Evolutionary conservation across 2,888 invertebrate species (phyloP), one percentile per base, ranked within the genome.

Genomic region (Xestoiulus laeticollis): DNA sequence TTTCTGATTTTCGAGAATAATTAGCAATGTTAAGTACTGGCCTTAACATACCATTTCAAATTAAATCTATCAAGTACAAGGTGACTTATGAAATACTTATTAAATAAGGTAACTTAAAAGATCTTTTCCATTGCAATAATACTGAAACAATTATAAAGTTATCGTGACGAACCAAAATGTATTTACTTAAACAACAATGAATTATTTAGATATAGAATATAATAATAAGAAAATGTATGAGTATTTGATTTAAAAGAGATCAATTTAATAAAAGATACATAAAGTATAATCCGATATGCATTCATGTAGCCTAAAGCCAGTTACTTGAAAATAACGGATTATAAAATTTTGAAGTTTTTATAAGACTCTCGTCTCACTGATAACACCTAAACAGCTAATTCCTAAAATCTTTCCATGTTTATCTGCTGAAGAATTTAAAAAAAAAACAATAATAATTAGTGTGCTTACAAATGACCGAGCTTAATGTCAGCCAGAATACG

Each of bases 131-230:
- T 68, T 68, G 68, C 4, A 68, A n/a, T 26, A 10, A 68, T 22
- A 26, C 22, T n/a, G n/a, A n/a, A n/a, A n/a, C n/a, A n/a, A n/a
- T n/a, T n/a, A 26, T 68, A 26, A 68, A 26, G 22, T 10, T 68
- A 2, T 68, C 26, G 26, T 68, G 68, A 26, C 22, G 19, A 48
- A 68, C 10, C 22, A 68, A 68, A 5, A 68, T n/a, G 19, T 26
- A 26, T 68, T 68, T 68, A 68, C 59, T 59, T 59, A 19, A 59
- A 59, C 59, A 59, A 59, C 59, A 59, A 59, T 59, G 19, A n/a
- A 59, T 59, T 19, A 3, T n/a, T 68, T 10, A 26, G 22, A 68
- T 6, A 68, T 68, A 10, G 26, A 68, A 68, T n/a, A n/a, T n/a
- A n/a, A n/a, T n/a, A n/a, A n/a, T 68, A n/a, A 16, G 68, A 68